Conservation (phyloP, 2,797 vertebrate species). For the Trachops cirrhosus region DNA sequence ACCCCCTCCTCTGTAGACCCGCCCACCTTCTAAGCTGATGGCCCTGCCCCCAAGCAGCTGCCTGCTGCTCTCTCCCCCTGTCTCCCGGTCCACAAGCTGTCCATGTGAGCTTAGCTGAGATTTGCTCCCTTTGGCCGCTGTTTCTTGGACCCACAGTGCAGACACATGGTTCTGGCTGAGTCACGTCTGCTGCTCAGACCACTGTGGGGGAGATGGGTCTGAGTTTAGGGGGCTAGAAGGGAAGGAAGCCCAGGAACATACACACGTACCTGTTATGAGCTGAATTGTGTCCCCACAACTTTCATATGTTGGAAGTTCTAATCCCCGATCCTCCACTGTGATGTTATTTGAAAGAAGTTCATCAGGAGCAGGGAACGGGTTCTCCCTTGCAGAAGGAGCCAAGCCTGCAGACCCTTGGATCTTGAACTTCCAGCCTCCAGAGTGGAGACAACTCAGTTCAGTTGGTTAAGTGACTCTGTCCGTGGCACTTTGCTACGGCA, state of each 20-base stretch:
- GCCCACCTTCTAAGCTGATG: background rate
- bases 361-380: too few species aligned
- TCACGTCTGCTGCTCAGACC: background rate
- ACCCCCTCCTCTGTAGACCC: background rate
- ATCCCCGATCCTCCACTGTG: background rate
- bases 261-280: too few species aligned
- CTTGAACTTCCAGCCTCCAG: background rate
- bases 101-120: background rate
- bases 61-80: accelerated
- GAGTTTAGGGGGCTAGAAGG: accelerated
- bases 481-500: too few species aligned
- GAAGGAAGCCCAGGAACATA: accelerated
- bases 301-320: background rate
- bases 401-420: background rate
- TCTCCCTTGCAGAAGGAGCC: background rate
- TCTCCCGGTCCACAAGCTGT: background rate
- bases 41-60: background rate
- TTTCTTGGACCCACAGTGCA: background rate
- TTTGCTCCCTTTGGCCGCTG: background rate
- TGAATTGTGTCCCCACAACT: background rate
- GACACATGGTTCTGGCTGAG: background rate
- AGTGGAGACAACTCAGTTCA: background rate
- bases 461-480: accelerated
- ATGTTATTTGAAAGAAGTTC: background rate
- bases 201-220: background rate